These are phyloP conservation scores for Andrena bicolor DNA, from an alignment of 2,888 invertebrate genomes.

Conservation along the genomic window DNA sequence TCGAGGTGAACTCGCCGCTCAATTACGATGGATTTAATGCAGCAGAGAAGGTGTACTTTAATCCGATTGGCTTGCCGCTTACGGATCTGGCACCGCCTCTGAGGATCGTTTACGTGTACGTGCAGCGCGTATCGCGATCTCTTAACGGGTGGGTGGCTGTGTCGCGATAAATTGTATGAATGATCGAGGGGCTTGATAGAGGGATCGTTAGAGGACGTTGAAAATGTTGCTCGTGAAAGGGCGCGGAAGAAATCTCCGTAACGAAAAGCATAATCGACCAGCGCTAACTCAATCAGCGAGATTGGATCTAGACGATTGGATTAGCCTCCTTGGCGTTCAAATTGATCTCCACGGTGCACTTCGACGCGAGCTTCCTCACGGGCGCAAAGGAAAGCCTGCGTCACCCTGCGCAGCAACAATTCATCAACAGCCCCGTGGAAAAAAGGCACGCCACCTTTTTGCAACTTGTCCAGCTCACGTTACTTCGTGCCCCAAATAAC, in stretches of 20 bases:
- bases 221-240: not conserved
- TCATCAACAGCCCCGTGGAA: not conserved
- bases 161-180: constrained; percentile 22
- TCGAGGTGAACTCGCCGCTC: constrained; percentile 40
- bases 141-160: constrained; percentile 34
- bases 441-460: not conserved
- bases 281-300: not conserved
- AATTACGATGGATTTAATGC: constrained; percentile 27
- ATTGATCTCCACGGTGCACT: not conserved
- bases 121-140: constrained; percentile 19
- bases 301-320: not conserved
- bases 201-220: constrained; percentile 1
- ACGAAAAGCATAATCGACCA: not conserved
- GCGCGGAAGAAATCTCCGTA: not conserved
- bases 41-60: constrained; percentile 31
- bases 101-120: constrained; percentile 41
- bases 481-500: constrained; percentile 35
- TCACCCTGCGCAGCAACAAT: too few relatives aligned
- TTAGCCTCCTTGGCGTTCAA: not conserved
- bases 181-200: constrained; percentile 7
- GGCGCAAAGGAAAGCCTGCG: too few relatives aligned
- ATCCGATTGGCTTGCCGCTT: constrained; percentile 63
- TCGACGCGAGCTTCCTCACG: too few relatives aligned
- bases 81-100: constrained; percentile 65
- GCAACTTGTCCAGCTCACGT: constrained; percentile 32